These are phyloP conservation scores for Fabriciana adippe DNA, from an alignment of 2,888 invertebrate species.

Conservation along the genomic window DNA sequence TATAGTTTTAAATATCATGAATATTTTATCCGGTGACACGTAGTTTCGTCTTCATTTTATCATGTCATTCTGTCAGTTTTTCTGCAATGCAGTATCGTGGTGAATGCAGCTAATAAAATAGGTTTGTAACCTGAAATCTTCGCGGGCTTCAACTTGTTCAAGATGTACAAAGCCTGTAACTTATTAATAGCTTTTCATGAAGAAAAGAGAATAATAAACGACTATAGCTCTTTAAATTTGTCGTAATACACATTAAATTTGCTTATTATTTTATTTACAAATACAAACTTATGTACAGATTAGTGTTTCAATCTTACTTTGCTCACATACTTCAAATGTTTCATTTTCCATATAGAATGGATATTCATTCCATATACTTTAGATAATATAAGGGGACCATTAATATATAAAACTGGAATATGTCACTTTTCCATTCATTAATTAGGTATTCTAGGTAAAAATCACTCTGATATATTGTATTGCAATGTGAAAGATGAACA, in stretches of 20 bases:
- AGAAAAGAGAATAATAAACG: slow-evolving; percentile 17
- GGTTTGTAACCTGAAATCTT: slow-evolving; percentile 17
- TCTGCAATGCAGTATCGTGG: slow-evolving; percentile 26
- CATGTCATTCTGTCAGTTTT: slow-evolving; percentile 3
- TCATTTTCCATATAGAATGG: no score
- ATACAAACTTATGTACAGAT: no score
- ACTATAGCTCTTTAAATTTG: slow-evolving; percentile 1
- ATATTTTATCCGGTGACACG: background rate
- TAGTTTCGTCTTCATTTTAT: background rate
- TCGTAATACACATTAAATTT: slow-evolving; percentile 6
- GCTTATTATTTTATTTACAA: background rate
- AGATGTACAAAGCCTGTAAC: slow-evolving; percentile 16
- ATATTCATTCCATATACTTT: no score
- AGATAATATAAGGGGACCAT: no score
- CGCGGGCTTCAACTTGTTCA: slow-evolving; percentile 17
- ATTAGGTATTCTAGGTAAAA: no score
- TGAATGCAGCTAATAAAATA: slow-evolving; percentile 10
- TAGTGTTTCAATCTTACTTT: no score
- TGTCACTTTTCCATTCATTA: no score
- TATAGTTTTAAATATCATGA: no score
- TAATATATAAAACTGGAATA: no score
- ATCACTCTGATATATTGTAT: no score
- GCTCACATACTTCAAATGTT: no score
- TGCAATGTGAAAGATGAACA: no score
- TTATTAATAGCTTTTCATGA: slow-evolving; percentile 16